Conservation (phyloP, 2,797 vertebrate species). For the Trematomus bernacchii region DNA sequence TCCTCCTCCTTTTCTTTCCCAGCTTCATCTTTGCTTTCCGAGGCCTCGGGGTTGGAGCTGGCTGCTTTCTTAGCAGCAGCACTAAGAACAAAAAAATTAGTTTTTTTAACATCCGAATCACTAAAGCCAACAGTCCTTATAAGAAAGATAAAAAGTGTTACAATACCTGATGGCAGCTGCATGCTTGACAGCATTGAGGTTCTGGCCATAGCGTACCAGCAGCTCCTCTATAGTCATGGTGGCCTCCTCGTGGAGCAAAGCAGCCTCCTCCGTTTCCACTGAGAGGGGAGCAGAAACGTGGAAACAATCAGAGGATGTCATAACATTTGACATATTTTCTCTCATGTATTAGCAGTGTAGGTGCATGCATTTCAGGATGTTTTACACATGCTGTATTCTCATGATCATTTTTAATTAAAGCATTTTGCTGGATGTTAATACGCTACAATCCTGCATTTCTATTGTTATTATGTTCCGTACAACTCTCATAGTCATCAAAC, state of each 20-base stretch:
- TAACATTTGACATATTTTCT: not conserved
- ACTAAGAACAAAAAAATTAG: conserved; percentile 42
- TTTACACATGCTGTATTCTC: not conserved
- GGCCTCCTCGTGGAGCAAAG: conserved; percentile 96
- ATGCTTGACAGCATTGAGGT: conserved; percentile 90
- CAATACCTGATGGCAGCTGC: conserved; percentile 72
- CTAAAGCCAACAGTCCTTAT: not conserved
- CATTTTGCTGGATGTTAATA: not conserved
- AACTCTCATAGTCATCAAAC: not conserved
- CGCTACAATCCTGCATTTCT: not conserved
- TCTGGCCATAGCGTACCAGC: conserved; percentile 95
- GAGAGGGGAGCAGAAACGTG: conserved; percentile 22
- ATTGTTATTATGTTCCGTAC: not conserved
- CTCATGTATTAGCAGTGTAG: not conserved
- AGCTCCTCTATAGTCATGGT: conserved; percentile 99
- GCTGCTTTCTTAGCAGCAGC: conserved; percentile 81
- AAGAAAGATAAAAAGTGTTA: not conserved
- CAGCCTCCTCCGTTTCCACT: conserved; percentile 99
- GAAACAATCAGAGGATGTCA: not conserved
- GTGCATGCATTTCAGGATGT: not conserved
- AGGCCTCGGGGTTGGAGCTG: conserved; percentile 56
- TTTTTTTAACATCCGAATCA: not conserved
- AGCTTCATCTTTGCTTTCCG: conserved; percentile 79
- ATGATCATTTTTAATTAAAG: not conserved
- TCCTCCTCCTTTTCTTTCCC: conserved; percentile 86